Percentiles rank a stretch among this genome's conserved stretches.
These are phyloP conservation scores for Pelodiscus sinensis DNA, from an alignment of 2,113 vertebrate genomes.

Conservation along the genomic window DNA sequence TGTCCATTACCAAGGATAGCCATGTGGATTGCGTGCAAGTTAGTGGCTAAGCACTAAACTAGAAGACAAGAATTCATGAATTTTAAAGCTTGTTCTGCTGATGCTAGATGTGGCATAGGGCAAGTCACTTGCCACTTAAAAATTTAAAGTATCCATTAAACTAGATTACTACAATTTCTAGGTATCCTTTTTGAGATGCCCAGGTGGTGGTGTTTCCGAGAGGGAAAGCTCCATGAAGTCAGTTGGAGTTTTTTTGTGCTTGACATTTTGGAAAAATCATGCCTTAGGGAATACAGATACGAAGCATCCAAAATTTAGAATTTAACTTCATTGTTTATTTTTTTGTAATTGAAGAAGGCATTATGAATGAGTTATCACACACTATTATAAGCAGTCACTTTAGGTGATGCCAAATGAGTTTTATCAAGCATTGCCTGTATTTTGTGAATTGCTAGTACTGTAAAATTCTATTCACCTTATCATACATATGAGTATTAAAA, in stretches of 20 bases:
- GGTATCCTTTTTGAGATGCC: not conserved
- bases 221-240: not conserved
- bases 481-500: not conserved
- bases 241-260: not conserved
- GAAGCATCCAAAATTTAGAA: not conserved
- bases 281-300: not conserved
- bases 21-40: not conserved
- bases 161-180: not conserved
- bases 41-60: not conserved
- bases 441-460: not conserved
- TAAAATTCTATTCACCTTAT: not conserved
- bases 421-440: not conserved
- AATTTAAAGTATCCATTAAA: not conserved
- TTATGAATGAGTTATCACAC: not conserved
- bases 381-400: not conserved
- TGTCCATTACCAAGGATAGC: not conserved
- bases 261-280: not conserved
- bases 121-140: not conserved
- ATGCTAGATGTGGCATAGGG: not conserved
- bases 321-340: not conserved
- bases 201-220: not conserved
- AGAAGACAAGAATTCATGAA: not conserved
- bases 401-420: not conserved
- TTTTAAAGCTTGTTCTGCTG: not conserved
- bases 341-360: rapidly evolving